Percentiles rank a stretch among this genome's conserved stretches.
These are phyloP conservation scores for Branchipolynoe longqiensis DNA, from an alignment of 2,888 invertebrate species.

Conservation along the genomic window DNA sequence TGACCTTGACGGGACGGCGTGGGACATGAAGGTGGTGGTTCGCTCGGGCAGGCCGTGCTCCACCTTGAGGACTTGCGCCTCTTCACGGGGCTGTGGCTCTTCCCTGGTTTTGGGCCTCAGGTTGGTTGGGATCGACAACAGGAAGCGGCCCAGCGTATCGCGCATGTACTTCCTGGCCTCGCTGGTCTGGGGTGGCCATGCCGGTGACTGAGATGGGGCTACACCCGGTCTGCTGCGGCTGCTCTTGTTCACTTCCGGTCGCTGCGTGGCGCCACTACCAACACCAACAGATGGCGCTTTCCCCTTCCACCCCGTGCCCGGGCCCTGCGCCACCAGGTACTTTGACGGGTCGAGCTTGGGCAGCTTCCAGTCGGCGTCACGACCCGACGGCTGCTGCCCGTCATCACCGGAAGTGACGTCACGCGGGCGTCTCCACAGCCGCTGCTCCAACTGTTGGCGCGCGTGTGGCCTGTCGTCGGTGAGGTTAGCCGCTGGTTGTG, in stretches of 20 bases:
- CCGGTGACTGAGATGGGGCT: neutral
- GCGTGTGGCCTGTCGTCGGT: neutral
- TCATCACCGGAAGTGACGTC: neutral
- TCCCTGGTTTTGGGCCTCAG: conserved; percentile 11
- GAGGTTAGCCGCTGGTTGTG: neutral
- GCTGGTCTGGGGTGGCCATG: conserved; percentile 6
- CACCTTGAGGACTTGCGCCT: neutral
- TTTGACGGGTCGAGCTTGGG: conserved; percentile 16
- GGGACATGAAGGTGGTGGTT: neutral
- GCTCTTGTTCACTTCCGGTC: neutral
- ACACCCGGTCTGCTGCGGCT: neutral
- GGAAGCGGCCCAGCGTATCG: conserved; percentile 35
- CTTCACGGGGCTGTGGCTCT: neutral
- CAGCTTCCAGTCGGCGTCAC: neutral
- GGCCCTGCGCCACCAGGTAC: conserved; percentile 33
- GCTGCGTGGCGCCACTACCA: neutral
- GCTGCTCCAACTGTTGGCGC: neutral
- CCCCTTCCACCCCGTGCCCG: neutral
- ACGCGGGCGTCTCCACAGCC: neutral
- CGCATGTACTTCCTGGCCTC: conserved; percentile 34
- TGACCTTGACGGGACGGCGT: conserved; percentile 7
- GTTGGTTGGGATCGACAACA: conserved; percentile 6
- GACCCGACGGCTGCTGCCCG: neutral
- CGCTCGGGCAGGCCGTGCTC: neutral
- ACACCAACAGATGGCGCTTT: neutral